Percentiles rank a stretch among this genome's conserved stretches.
These are phyloP conservation scores for Sycobia sp. DNA, from an alignment of 1,140 invertebrate species.

Conservation along the genomic window DNA sequence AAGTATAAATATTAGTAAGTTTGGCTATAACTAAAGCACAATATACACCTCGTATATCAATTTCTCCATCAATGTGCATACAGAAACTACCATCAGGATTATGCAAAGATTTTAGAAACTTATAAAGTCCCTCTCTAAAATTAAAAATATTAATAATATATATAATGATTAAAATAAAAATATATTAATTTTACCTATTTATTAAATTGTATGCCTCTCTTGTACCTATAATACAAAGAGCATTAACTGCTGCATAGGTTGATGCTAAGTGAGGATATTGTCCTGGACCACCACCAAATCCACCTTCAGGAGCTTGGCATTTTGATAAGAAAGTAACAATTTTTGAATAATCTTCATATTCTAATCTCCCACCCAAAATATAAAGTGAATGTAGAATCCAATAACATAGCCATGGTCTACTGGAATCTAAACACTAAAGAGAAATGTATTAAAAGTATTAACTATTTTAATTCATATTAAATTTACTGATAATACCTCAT, in stretches of 20 bases:
- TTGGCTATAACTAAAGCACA: slow-evolving; percentile 91
- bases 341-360: slow-evolving; percentile 68
- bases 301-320: slow-evolving; percentile 83
- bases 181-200: slow-evolving; percentile 69
- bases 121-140: slow-evolving; percentile 69
- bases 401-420: slow-evolving; percentile 92
- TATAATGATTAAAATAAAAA: neutral
- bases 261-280: slow-evolving; percentile 93
- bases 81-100: slow-evolving; percentile 87
- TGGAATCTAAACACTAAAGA: slow-evolving; percentile 83
- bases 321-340: slow-evolving; percentile 73
- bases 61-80: slow-evolving; percentile 92
- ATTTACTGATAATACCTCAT: slow-evolving; percentile 65
- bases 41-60: slow-evolving; percentile 93
- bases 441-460: slow-evolving; percentile 15
- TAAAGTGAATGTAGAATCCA: slow-evolving; percentile 93
- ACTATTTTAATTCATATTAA: neutral
- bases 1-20: slow-evolving; percentile 80
- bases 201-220: slow-evolving; percentile 86
- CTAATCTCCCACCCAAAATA: slow-evolving; percentile 76
- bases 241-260: slow-evolving; percentile 96
- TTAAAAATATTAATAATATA: slow-evolving; percentile 22
- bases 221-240: slow-evolving; percentile 87
- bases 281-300: slow-evolving; percentile 92
- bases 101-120: slow-evolving; percentile 79